These are phyloP conservation scores for Chaetorhynchus papuensis DNA, from an alignment of 2,113 vertebrate genomes.

Conservation along the genomic window DNA sequence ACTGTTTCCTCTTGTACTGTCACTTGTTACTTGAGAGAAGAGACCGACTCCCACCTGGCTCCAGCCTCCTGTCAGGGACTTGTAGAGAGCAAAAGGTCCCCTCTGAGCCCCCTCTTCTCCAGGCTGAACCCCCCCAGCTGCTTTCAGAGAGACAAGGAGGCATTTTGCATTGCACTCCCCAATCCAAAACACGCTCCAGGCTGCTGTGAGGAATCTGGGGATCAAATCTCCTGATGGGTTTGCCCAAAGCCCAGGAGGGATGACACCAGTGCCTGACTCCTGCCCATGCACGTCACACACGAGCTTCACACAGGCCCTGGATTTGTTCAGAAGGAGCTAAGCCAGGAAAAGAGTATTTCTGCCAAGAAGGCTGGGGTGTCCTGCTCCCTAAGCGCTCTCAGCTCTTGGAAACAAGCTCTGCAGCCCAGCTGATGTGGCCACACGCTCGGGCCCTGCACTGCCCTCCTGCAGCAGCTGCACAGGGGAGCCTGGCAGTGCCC, in stretches of 20 bases:
- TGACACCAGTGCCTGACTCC: background rate
- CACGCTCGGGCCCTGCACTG: background rate
- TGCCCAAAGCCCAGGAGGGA: background rate
- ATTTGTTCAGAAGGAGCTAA: background rate
- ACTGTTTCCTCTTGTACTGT: background rate
- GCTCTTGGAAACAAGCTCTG: background rate
- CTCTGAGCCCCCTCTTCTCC: background rate
- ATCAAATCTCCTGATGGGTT: background rate
- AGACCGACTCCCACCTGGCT: fast-evolving
- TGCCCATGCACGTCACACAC: background rate
- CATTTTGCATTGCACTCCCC: fast-evolving
- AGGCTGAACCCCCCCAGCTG: background rate
- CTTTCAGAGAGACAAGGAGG: background rate
- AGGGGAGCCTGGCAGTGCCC: background rate
- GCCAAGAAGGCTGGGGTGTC: background rate
- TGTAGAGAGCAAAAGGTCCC: background rate
- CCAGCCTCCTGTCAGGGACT: background rate
- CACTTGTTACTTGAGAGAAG: background rate
- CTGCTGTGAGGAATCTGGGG: background rate
- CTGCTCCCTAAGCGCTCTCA: background rate
- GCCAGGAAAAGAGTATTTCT: background rate
- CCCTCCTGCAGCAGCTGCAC: background rate
- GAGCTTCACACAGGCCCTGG: background rate
- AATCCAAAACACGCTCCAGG: background rate
- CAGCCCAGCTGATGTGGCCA: background rate